Evolutionary conservation across 1,140 invertebrate species (phyloP), one percentile per base, ranked within the genome.

Genomic region (Trichoplusia ni): DNA sequence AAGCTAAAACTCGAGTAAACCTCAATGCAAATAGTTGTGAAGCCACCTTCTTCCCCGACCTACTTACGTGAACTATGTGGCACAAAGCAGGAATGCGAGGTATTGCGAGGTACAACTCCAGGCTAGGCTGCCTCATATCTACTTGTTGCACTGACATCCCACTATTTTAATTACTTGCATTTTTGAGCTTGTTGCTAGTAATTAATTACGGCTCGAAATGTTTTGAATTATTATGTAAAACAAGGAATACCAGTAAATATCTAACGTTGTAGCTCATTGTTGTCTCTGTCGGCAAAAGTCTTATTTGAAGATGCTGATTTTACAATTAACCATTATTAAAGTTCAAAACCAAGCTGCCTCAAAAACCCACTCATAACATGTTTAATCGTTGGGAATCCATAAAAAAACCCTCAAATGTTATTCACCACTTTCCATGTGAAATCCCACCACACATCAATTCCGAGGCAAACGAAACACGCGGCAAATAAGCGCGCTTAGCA

Each of bases 401-500:
- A n/a, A 16, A 31, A 29, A n/a, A 11, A 2, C 27, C 46, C 23
- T 13, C 44, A 16, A 2, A 49, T 31, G 14, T 8, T 14, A 18
- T 31, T 47, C 8, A 8, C 14, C 46, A 49, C 29, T 47, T 49
- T 29, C 46, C 25, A 18, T 9, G 11, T n/a, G n/a, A n/a, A 31
- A 29, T 13, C 46, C 25, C 27, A 29, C 46, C 46, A 49, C 29
- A 49, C 46, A 49, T 31, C 46, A 49, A 49, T 18, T 31, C 1
- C 25, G 8, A 25, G 29, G 25, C 14, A 29, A 35, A 35, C 29
- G 21, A 51, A 51, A n/a, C 27, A 35, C 29, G 47, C 35, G 27
- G 47, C 47, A 51, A 51, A 51, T 33, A 51, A 51, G 47, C 47
- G 16, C 29, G 27, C n/a, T 35, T 7, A 51, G 18, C 47, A 51